Evolutionary conservation across 2,797 vertebrate species (phyloP), one percentile per base, ranked within the genome.

Genomic region (Stomatorhinus walkeri): DNA sequence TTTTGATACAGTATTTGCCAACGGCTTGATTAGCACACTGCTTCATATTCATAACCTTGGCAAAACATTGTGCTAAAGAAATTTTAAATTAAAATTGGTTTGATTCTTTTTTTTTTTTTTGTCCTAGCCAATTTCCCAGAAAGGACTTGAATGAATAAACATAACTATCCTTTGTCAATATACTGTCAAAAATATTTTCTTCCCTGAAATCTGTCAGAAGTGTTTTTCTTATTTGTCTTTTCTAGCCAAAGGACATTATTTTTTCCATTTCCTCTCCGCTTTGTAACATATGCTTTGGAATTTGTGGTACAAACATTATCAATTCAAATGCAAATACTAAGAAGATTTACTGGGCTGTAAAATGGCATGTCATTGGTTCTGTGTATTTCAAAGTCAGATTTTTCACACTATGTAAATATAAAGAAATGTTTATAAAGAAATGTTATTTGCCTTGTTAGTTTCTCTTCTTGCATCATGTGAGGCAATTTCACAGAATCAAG

Each of bases 291-390:
- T 76, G 68, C 68, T 40, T 40, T 36, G 28, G 68, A 76, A 76
- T 76, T 76, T 76, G 68, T 76, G 32, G 14, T 40, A 76, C 32
- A 76, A 76, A 76, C 68, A 76, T 76, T 76, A 76, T 76, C 32
- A 76, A 76, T 76, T 76, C 32, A 76, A 76, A 76, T 76, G 68
- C 32, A 76, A 76, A 76, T 76, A 32, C 32, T 76, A 76, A 76
- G 32, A 76, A 7, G 12, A 76, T 76, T 76, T 76, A 76, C 32
- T 76, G 68, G 32, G 14, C 68, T 76, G 68, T 36, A 76, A 76
- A 76, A 16, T 16, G 5, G 68, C 68, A 76, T 76, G 68, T 76
- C 76, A 81, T 81, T 43, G 16, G 40, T 4, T 46, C 76, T 43
- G 40, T 81, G 19, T n/a, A 81, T 81, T 81, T 81, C 76, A 81